Base-by-base conservation (phyloP, 1,140 invertebrate genomes). In the Chlorops oryzae region DNA sequence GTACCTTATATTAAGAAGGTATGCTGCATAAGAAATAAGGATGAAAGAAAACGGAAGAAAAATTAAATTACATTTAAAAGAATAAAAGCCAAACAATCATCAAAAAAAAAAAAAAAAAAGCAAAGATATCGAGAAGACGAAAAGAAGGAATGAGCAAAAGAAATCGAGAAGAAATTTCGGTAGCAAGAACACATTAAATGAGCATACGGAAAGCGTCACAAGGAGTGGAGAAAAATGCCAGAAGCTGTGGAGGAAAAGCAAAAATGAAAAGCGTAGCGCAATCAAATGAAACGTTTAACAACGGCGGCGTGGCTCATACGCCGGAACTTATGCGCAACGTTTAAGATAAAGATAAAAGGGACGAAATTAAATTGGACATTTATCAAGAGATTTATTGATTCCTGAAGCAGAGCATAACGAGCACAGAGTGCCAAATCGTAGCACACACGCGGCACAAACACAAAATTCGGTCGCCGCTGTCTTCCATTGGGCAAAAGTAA, bases 351-450 rank as follows among this genome's bases (percentile, higher is more conserved):
- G 66, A 66, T 63, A 61, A 59, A 67, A 60, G 65, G 64, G 57
- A 55, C 62, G 65, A 67, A 67, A 67, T 67, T 67, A 67, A 67
- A 67, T 67, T 67, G 64, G 64, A 64, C 65, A 67, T 67, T 67
- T 67, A 67, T 67, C 64, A 67, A 62, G 62, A 65, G 64, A 67
- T 67, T 63, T 50, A 50, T 50, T 50, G 48, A 50, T 50, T 22
- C 40, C 27, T 41, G 24, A 41, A 15, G 34, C 15, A 7, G 6
- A 43, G 23, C 41, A n/a, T 9, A 34, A 25, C 23, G 38, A 10
- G 20, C 38, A 6, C 6, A 22, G 25, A 12, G n/a, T 4, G 20
- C 18, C n/a, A n/a, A n/a, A n/a, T n/a, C n/a, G n/a, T n/a, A n/a
- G n/a, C n/a, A n/a, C n/a, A n/a, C n/a, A n/a, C n/a, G n/a, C n/a